These are phyloP conservation scores for Drosophila nebulosa DNA, from an alignment of 1,140 invertebrate species.

Conservation along the genomic window DNA sequence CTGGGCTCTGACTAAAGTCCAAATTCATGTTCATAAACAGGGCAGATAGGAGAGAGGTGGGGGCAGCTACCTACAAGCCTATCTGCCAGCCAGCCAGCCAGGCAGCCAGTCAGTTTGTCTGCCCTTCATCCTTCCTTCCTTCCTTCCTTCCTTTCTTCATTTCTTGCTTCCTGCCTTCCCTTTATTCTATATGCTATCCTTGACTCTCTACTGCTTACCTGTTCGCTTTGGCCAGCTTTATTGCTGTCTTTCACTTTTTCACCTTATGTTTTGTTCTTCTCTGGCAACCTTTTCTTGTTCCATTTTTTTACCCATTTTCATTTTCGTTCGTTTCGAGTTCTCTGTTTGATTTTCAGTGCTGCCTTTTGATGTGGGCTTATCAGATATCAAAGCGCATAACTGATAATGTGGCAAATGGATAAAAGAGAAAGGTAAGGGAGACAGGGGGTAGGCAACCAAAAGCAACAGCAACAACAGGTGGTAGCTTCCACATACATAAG, in stretches of 20 bases:
- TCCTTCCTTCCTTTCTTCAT: not conserved
- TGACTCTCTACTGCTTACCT: not conserved
- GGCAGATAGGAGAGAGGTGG: not conserved
- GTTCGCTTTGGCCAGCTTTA: slow-evolving; percentile 33
- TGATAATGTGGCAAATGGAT: slow-evolving; percentile 71
- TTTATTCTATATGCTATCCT: not conserved
- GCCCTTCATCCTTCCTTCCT: not conserved
- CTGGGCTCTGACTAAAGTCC: slow-evolving; percentile 5
- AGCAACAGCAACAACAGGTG: slow-evolving; percentile 58
- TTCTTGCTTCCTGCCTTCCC: not conserved
- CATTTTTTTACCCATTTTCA: slow-evolving; percentile 1
- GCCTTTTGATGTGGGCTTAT: slow-evolving; percentile 76
- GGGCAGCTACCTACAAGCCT: not conserved
- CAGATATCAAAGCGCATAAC: slow-evolving; percentile 78
- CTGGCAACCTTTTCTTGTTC: not conserved
- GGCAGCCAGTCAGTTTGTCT: not conserved
- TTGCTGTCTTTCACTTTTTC: slow-evolving; percentile 46
- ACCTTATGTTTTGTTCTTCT: not conserved
- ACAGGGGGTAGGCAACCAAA: slow-evolving; percentile 7
- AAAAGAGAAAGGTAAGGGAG: not conserved
- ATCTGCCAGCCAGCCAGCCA: not conserved
- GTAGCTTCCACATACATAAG: slow-evolving; percentile 33
- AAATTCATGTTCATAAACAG: slow-evolving; percentile 37
- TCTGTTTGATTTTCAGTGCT: not conserved
- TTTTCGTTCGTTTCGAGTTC: not conserved